A percentile compares a stretch with the other conserved stretches of the same genome.
phyloP scores from a whole-genome alignment of 2,888 invertebrate species.

The Encarsia formosa region DNA sequence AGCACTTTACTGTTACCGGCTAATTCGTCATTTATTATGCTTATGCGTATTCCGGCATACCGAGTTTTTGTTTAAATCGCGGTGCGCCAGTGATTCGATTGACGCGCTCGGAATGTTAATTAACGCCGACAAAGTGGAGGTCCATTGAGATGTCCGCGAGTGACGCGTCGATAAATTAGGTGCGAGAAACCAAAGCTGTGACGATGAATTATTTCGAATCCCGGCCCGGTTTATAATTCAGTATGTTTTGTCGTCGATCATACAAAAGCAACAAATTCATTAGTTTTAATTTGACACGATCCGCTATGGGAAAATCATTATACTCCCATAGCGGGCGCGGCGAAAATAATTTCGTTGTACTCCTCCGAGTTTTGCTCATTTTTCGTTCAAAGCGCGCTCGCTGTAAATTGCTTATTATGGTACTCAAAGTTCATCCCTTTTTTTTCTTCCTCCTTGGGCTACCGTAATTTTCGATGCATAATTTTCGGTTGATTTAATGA shows the following conservation, averaged over 20 bases:
- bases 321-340: too few relatives aligned
- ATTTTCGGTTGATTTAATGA: constrained; percentile 52
- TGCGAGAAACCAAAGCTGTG: too few relatives aligned
- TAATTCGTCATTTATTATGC: constrained; percentile 45
- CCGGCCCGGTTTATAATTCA: neutral
- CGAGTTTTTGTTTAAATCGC: neutral
- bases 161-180: constrained; percentile 20
- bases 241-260: neutral
- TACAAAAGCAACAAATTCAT: constrained; percentile 4
- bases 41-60: neutral
- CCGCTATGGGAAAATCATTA: too few relatives aligned
- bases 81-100: too few relatives aligned
- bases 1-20: constrained; percentile 48
- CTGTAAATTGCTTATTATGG: constrained; percentile 51
- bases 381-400: neutral
- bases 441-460: constrained; percentile 24
- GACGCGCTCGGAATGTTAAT: constrained; percentile 16
- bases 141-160: constrained; percentile 20
- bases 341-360: constrained; percentile 2
- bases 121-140: constrained; percentile 19
- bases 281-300: too few relatives aligned
- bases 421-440: neutral
- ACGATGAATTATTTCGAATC: neutral
- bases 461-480: constrained; percentile 51
- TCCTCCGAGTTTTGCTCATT: neutral